Percentiles rank a stretch among this genome's conserved stretches.
Evolutionary conservation across 2,113 vertebrate genomes (phyloP).

Genomic region (Carollia perspicillata): DNA sequence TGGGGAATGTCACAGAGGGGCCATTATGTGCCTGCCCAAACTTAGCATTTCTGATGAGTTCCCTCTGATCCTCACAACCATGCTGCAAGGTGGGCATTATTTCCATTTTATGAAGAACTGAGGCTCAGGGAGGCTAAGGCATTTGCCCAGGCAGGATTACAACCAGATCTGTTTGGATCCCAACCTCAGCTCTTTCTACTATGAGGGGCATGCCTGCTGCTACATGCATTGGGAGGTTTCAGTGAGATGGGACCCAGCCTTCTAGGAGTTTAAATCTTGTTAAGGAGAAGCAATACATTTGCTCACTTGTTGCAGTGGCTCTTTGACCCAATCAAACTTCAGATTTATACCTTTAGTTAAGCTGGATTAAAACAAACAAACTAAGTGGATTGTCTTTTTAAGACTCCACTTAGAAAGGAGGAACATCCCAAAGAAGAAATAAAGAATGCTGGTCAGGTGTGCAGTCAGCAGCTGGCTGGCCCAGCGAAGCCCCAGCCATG

Average conservation of each 20-base stretch:
- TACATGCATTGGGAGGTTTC: background rate
- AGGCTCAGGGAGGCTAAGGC: background rate
- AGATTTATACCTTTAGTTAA: background rate
- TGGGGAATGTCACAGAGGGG: background rate
- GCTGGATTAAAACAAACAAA: background rate
- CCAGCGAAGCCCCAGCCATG: background rate
- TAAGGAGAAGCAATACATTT: background rate
- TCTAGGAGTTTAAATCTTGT: background rate
- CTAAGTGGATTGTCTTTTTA: background rate
- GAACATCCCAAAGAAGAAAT: background rate
- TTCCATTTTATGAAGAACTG: constrained; percentile 7
- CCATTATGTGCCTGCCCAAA: background rate
- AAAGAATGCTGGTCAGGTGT: background rate
- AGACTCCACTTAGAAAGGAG: background rate
- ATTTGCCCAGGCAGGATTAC: background rate
- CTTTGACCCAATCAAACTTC: background rate
- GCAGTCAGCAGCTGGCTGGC: background rate
- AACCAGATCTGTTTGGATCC: background rate
- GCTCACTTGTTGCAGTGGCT: background rate
- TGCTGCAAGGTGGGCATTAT: background rate
- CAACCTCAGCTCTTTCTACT: background rate
- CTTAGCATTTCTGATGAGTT: background rate
- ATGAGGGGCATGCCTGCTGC: background rate
- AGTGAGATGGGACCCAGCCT: background rate
- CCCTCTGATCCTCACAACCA: background rate